Percentiles rank a stretch among this genome's conserved stretches.
phyloP scores from a whole-genome alignment of 2,113 vertebrate genomes.

The Pristiophorus japonicus region DNA sequence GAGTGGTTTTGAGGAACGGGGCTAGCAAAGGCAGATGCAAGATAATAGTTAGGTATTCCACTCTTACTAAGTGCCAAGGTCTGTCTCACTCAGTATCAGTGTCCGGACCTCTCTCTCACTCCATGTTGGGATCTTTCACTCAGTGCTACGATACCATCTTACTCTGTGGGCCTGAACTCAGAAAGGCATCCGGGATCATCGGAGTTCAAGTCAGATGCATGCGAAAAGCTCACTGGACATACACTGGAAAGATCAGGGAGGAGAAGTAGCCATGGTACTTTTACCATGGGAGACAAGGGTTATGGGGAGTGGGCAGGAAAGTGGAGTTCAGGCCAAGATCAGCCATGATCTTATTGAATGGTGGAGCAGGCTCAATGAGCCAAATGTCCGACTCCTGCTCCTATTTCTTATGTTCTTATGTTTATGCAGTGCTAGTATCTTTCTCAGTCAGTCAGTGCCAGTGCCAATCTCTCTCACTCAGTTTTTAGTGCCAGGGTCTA shows the following conservation, averaged over 20 bases:
- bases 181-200: neutral
- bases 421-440: neutral
- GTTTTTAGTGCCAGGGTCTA: neutral
- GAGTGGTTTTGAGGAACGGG: neutral
- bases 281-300: too few species aligned
- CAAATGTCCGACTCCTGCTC: too few species aligned
- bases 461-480: neutral
- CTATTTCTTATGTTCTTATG: too few species aligned
- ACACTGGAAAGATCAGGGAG: neutral
- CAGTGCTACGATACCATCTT: neutral
- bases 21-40: neutral
- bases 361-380: too few species aligned
- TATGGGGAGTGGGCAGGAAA: too few species aligned
- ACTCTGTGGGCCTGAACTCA: neutral
- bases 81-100: neutral
- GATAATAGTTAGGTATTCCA: neutral
- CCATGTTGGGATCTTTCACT: neutral
- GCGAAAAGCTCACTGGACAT: neutral
- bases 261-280: neutral
- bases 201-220: neutral
- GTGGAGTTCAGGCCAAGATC: too few species aligned
- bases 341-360: too few species aligned
- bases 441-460: neutral
- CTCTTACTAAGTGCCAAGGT: neutral
- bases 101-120: neutral